Base-by-base conservation (phyloP, 2,113 vertebrate species). In the Pangasianodon gigas region DNA sequence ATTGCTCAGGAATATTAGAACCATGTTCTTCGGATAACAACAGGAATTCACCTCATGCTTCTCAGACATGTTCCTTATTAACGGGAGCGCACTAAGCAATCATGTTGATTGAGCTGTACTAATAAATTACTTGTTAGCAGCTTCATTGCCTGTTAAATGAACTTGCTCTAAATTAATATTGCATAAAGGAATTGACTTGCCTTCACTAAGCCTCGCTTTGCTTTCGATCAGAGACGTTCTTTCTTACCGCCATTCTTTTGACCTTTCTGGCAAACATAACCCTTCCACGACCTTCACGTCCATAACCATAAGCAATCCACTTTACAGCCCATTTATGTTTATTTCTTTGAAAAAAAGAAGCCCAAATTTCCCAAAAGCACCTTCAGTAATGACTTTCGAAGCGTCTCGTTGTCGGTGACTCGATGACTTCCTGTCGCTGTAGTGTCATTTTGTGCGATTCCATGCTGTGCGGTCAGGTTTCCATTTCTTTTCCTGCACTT, bases 111-210 rank as follows among this genome's bases (percentile, higher is more conserved):
- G 89, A 89, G 88, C 62, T 54, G 71, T 54, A 62, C 86, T 91
- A 90, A 91, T 92, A 87, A 93, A 92, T 91, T 26, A 92, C 79
- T 91, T 87, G 89, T 91, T 91, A 92, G 89, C 85, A 60, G 91
- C 91, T 92, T 85, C 92, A 91, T 91, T 91, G 88, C 54, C 89
- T 91, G 90, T 91, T 92, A 91, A 92, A 92, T 92, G 88, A 91
- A 74, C 90, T 90, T 8, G 65, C 62, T 65, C 86, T 71, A 89
- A 87, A 89, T 92, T 48, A 88, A 92, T 89, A 89, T 92, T 60
- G 84, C 88, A 89, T 67, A 87, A 87, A 92, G 90, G 79, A 74
- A 87, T 91, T 81, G 54, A 65, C 86, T 81, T 21, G 74, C 48
- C 56, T 44, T 79, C 51, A 11, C 87, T 29, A 84, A 37, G 48